Evolutionary conservation across 2,113 vertebrate species (phyloP), one percentile per base, ranked within the genome.

Genomic region (Zeus faber): DNA sequence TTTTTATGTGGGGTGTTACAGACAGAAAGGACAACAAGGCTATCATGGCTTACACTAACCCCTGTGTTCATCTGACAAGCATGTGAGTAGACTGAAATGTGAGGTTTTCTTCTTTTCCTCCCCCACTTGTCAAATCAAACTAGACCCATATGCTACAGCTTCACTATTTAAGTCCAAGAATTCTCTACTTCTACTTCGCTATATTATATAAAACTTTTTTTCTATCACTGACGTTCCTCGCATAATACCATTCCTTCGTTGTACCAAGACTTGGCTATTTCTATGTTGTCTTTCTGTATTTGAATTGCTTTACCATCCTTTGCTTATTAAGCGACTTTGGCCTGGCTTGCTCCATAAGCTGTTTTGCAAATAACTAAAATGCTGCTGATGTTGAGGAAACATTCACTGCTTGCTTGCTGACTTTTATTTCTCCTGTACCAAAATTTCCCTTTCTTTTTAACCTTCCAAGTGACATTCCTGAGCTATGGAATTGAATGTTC

Each of bases 291-390:
- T 25, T 62, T 43, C 2, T 16, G 6, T 20, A 6, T 72, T 65
- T 41, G 66, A 72, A 72, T 67, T 73, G 56, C 77, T 70, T 62
- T 62, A 45, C 24, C 20, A 66, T 63, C 69, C 77, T 74, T 63
- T 86, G 84, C 84, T 76, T 81, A 77, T 85, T 71, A 65, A 78
- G 81, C 81, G 77, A 4, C 77, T 87, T 75, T 79, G 47, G 49
- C 66, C 49, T 62, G 44, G 35, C 49, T 46, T 65, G 60, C 54
- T 63, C 58, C 67, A 70, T 62, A 63, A 65, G 66, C 77, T 60
- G 58, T 84, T 82, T 80, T 80, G 78, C 70, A 77, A 79, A 64
- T 70, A 65, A 53, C 54, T 54, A 56, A 77, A 83, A 80, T 72
- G 71, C 70, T 75, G 78, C 80, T 81, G 81, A 87, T 84, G 78